Evolutionary conservation across 2,888 invertebrate species (phyloP), one percentile per base, ranked within the genome.

Genomic region (Terebella lapidaria): DNA sequence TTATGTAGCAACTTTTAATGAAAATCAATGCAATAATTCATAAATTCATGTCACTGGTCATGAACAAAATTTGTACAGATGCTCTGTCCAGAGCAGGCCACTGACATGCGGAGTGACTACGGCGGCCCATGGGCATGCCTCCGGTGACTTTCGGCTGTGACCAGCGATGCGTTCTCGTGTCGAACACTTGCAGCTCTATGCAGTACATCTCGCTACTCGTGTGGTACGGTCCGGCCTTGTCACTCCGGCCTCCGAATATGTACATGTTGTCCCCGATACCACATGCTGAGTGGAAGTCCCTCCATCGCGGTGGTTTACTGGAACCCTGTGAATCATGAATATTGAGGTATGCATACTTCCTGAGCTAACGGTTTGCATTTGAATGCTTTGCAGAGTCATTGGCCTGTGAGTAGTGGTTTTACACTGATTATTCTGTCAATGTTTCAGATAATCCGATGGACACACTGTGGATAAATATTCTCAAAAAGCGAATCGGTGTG

Each of bases 81-180:
- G n/a, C n/a, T n/a, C n/a, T n/a, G n/a, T n/a, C 5, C 4, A 53
- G 10, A 5, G 26, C 29, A 18, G 22, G 18, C 2, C 29, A 76
- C 88, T 86, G 84, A 92, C 92, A 93, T 70, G 92, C 90, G 64
- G 94, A 93, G 83, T 94, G 94, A 79, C 92, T 93, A 54, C 94
- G 84, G 65, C 94, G 83, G 42, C 93, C 92, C 58, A 86, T 83
- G 2, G 94, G 94, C 18, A 70, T 64, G 55, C 84, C 82, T 1
- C 89, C 90, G 51, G 81, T 80, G 61, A 84, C 86, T 65, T 74
- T 82, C 30, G 85, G 86, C 65, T 66, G 62, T 4, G 58, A 81
- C 94, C 94, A 94, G 56, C 83, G 84, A 60, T 86, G 84, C 27
- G 85, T 85, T 59, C 82, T 80, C 61, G 90, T 87, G 81, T 94